phyloP scores from a whole-genome alignment of 2,113 vertebrate species.

The Zosterops pallidus region DNA sequence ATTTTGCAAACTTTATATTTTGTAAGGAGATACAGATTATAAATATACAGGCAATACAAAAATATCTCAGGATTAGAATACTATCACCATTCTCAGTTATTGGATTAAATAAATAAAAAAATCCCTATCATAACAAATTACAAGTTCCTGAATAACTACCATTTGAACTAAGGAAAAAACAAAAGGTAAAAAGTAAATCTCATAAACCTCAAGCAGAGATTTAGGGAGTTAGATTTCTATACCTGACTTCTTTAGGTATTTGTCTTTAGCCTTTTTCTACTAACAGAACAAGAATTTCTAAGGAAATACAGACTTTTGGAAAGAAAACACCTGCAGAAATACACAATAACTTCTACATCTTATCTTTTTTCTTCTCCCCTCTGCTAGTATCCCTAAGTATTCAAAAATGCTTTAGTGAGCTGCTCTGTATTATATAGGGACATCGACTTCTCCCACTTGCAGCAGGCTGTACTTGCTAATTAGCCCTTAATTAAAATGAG shows the following conservation, averaged over 20 bases:
- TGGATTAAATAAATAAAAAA: too few relatives aligned
- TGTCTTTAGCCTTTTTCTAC: rapidly evolving
- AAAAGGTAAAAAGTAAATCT: rapidly evolving
- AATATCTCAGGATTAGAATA: not conserved
- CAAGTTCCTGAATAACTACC: not conserved
- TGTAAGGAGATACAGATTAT: not conserved
- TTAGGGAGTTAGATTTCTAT: not conserved
- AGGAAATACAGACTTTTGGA: not conserved
- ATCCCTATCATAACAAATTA: not conserved
- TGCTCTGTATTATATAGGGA: not conserved
- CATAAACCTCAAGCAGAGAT: not conserved
- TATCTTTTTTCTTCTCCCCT: not conserved
- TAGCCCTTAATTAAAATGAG: conserved; percentile 58
- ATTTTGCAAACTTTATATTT: not conserved
- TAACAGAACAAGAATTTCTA: not conserved
- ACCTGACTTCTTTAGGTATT: rapidly evolving
- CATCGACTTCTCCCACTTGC: not conserved
- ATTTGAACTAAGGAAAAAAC: rapidly evolving
- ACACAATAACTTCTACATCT: not conserved
- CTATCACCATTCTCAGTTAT: rapidly evolving
- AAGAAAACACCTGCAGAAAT: not conserved
- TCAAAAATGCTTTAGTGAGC: rapidly evolving
- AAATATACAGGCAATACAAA: not conserved
- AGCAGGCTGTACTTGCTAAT: conserved; percentile 26
- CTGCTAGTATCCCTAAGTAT: not conserved